These are phyloP conservation scores for Dissostichus mawsoni DNA, from an alignment of 2,113 vertebrate species.

Conservation along the genomic window DNA sequence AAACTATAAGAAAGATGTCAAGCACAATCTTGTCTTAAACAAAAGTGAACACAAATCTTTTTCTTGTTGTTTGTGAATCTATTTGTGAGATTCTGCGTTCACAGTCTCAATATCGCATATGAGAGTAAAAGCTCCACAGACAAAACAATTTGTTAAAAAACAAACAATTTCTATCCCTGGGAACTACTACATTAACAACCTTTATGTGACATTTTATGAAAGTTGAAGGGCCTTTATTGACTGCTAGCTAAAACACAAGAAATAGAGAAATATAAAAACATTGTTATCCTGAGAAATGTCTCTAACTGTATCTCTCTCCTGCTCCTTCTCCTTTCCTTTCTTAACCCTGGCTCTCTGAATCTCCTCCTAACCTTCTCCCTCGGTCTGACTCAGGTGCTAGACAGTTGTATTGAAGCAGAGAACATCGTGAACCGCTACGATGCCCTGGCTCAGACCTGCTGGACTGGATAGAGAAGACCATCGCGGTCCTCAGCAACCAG, in stretches of 20 bases:
- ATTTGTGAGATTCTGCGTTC: too few relatives aligned
- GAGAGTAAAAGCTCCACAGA: too few relatives aligned
- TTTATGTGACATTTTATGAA: not conserved
- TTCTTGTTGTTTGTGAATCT: too few relatives aligned
- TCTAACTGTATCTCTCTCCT: not conserved
- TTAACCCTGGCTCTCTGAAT: not conserved
- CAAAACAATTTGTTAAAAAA: too few relatives aligned
- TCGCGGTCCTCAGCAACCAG: slow-evolving; percentile 92
- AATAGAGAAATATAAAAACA: not conserved
- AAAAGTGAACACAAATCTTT: too few relatives aligned
- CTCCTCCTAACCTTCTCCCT: not conserved
- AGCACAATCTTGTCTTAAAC: too few relatives aligned
- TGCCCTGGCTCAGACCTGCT: slow-evolving; percentile 90
- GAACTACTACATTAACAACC: too few relatives aligned
- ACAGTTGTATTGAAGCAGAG: slow-evolving; percentile 91
- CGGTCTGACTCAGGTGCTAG: slow-evolving; percentile 87
- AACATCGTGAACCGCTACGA: slow-evolving; percentile 90
- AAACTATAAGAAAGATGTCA: too few relatives aligned
- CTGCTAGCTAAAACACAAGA: not conserved
- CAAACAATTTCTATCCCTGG: too few relatives aligned
- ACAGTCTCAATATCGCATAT: too few relatives aligned
- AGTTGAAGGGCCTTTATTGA: not conserved
- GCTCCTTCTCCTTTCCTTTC: too few relatives aligned
- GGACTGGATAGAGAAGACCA: slow-evolving; percentile 94
- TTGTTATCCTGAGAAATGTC: not conserved